Evolutionary conservation across 2,113 vertebrate species (phyloP).

Genomic region (Myiozetetes cayanensis): DNA sequence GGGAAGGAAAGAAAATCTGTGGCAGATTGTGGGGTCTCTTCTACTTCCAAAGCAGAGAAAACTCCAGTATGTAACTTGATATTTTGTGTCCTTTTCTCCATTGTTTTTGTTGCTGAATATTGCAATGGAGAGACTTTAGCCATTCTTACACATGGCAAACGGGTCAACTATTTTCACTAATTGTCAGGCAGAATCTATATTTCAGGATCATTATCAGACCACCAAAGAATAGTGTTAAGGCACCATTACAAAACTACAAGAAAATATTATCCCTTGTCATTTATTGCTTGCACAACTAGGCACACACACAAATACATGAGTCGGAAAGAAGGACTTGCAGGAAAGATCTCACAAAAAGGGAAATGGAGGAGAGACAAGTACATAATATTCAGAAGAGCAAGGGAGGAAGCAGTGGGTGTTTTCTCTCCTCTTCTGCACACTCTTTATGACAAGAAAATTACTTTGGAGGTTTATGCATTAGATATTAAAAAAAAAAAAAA

Average conservation of each 20-base stretch:
- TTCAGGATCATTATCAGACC: neutral
- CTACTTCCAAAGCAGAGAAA: neutral
- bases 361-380: neutral
- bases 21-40: neutral
- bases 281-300: neutral
- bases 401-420: neutral
- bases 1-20: neutral
- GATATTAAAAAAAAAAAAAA: neutral
- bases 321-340: neutral
- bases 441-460: slow-evolving; percentile 30
- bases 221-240: neutral
- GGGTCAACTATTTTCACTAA: neutral
- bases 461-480: neutral
- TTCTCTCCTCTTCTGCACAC: neutral
- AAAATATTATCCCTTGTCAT: neutral
- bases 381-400: neutral
- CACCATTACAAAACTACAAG: neutral
- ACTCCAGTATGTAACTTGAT: neutral
- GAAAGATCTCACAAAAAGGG: neutral
- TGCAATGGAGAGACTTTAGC: neutral
- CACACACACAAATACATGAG: neutral
- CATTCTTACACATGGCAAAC: neutral
- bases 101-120: neutral
- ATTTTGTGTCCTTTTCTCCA: neutral
- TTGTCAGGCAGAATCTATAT: neutral